Conservation (phyloP, 2,113 vertebrate species). For the Varanus salvator region DNA sequence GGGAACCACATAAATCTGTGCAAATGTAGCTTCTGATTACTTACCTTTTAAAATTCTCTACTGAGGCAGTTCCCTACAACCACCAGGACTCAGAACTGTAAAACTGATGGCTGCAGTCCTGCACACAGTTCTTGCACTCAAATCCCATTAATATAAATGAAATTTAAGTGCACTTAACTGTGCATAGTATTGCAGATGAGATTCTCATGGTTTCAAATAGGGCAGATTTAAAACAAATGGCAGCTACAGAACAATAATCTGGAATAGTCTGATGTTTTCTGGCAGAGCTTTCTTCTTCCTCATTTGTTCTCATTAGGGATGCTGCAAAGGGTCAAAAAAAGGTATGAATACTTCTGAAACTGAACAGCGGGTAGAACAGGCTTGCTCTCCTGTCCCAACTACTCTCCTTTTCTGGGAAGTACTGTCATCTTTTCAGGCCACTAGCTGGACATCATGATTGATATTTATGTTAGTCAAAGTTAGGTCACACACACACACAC, state of each 20-base stretch:
- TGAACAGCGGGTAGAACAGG: not conserved
- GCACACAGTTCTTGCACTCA: slow-evolving; percentile 6
- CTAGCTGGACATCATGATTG: not conserved
- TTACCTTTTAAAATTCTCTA: slow-evolving; percentile 19
- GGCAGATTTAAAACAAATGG: slow-evolving; percentile 5
- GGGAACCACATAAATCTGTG: not conserved
- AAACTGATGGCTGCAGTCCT: slow-evolving; percentile 12
- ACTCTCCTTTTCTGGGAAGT: not conserved
- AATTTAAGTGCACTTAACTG: slow-evolving; percentile 14
- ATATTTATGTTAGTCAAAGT: not conserved
- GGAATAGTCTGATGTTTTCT: slow-evolving; percentile 4
- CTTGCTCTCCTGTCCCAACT: not conserved
- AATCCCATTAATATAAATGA: slow-evolving; percentile 16
- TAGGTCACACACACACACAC: not conserved
- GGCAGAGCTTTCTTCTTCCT: slow-evolving; percentile 5
- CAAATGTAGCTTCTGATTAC: slow-evolving; percentile 10
- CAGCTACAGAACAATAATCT: not conserved
- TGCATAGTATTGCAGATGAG: not conserved
- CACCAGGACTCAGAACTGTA: not conserved
- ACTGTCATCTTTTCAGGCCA: not conserved
- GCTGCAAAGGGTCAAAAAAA: not conserved
- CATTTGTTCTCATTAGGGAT: slow-evolving; percentile 15
- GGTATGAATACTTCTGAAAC: not conserved
- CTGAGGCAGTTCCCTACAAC: not conserved
- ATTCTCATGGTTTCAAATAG: not conserved